Evolutionary conservation across 1,140 invertebrate genomes (phyloP).

Genomic region (Solenopsis invicta): DNA sequence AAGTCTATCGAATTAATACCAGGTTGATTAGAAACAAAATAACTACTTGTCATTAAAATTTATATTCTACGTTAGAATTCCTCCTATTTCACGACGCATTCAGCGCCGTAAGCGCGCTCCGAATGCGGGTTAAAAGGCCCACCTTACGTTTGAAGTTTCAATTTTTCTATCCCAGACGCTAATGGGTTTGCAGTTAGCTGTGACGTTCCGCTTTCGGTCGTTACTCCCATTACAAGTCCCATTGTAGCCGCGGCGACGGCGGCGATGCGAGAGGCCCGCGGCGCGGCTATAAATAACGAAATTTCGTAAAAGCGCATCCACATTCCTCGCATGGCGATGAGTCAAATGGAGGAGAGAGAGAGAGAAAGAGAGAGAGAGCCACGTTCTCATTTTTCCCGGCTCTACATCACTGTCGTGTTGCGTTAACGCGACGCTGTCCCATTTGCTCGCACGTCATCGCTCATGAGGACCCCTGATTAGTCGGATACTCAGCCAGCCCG

Average conservation of each 20-base stretch:
- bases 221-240: conserved; percentile 44
- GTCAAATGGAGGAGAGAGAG: conserved; percentile 6
- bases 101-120: background rate
- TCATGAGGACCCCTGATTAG: conserved; percentile 66
- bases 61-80: background rate
- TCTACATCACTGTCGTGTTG: conserved; percentile 78
- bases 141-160: conserved; percentile 48
- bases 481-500: conserved; percentile 31
- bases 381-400: conserved; percentile 73
- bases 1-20: background rate
- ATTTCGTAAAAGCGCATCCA: conserved; percentile 71
- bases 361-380: conserved; percentile 10
- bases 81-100: conserved; percentile 18
- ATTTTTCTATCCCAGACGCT: conserved; percentile 54
- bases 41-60: conserved; percentile 2
- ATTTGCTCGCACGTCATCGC: conserved; percentile 69
- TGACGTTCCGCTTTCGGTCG: conserved; percentile 28
- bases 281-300: conserved; percentile 73
- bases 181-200: conserved; percentile 26
- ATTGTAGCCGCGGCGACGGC: conserved; percentile 52
- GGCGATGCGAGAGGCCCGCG: conserved; percentile 7
- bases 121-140: background rate
- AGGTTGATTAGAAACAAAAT: conserved; percentile 3
- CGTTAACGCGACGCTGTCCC: conserved; percentile 71
- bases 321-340: conserved; percentile 57